Evolutionary conservation across 2,888 invertebrate species (phyloP), one percentile per base, ranked within the genome.

Genomic region (Piscicola geometra): DNA sequence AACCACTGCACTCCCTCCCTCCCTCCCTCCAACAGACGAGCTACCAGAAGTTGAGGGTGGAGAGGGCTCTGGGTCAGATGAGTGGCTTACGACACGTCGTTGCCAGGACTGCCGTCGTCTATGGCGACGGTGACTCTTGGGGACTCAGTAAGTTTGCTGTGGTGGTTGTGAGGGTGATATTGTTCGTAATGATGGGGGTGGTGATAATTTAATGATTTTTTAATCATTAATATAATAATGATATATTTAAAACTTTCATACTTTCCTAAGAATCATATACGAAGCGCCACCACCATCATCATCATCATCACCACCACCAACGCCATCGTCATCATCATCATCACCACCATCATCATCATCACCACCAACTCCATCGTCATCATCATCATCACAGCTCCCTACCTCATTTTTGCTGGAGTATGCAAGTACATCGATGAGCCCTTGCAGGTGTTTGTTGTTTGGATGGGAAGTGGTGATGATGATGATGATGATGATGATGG

Each of bases 21-120:
- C 92, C 93, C 75, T 93, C 94, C 0, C 94, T 94, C 93, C 93
- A 93, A 0, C 89, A 89, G 77, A 89, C 93, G 79, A 92, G 91
- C 30, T 90, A 90, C 81, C 92, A 92, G 89, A 95, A 95, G 87
- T 86, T 89, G 70, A 90, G 90, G 84, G 92, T 93, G 32, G 95
- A 95, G 84, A 88, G 90, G 80, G 90, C 91, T 82, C 85, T 95
- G 56, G 88, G 88, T 80, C 88, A 88, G 35, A 87, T 92, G 81
- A 87, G 89, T 15, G 89, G 89, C 76, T 88, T 94, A 50, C 89
- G 89, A 80, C 93, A 90, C 85, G 91, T 92, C 25, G 88, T 94
- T 76, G 85, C 94, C 18, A 88, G 95, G 80, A 91, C 94, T 25
- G 93, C 92, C 5, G 89, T 93, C 76, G 92, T 94, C 0, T 95